phyloP scores from a whole-genome alignment of 2,797 vertebrate genomes.

The Coregonus sp. region DNA sequence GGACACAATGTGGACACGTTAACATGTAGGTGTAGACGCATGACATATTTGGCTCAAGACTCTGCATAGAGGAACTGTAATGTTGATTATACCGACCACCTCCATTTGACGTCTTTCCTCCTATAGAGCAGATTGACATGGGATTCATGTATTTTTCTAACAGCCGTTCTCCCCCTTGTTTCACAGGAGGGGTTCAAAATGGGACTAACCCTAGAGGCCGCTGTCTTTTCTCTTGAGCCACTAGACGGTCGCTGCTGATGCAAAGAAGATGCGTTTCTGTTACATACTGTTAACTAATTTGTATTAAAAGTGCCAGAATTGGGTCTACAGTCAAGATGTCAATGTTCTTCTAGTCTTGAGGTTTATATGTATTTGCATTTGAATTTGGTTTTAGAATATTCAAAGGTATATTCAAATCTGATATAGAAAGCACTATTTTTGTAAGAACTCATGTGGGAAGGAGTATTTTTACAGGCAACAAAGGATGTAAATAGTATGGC shows the following conservation, averaged over 20 bases:
- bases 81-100: neutral
- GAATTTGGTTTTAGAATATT: slow-evolving; percentile 69
- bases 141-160: neutral
- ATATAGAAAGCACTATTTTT: slow-evolving; percentile 80
- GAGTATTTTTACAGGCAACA: slow-evolving; percentile 61
- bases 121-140: neutral
- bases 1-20: no score
- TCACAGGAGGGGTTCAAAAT: slow-evolving; percentile 99
- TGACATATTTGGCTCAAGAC: neutral
- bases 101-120: neutral
- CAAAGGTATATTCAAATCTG: slow-evolving; percentile 63
- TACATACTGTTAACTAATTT: slow-evolving; percentile 53
- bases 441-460: slow-evolving; percentile 59
- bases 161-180: slow-evolving; percentile 50
- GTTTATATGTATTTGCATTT: slow-evolving; percentile 78
- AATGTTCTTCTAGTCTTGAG: slow-evolving; percentile 63
- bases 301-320: slow-evolving; percentile 75
- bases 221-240: slow-evolving; percentile 95
- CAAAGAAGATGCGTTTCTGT: slow-evolving; percentile 65
- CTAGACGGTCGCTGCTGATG: slow-evolving; percentile 93
- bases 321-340: slow-evolving; percentile 70
- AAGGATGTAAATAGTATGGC: slow-evolving; percentile 74
- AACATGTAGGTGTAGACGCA: no score
- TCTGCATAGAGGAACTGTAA: neutral
- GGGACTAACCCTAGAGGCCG: slow-evolving; percentile 98